Base-by-base conservation (phyloP, 2,888 invertebrate genomes). In the Dasysyrphus tricinctus region DNA sequence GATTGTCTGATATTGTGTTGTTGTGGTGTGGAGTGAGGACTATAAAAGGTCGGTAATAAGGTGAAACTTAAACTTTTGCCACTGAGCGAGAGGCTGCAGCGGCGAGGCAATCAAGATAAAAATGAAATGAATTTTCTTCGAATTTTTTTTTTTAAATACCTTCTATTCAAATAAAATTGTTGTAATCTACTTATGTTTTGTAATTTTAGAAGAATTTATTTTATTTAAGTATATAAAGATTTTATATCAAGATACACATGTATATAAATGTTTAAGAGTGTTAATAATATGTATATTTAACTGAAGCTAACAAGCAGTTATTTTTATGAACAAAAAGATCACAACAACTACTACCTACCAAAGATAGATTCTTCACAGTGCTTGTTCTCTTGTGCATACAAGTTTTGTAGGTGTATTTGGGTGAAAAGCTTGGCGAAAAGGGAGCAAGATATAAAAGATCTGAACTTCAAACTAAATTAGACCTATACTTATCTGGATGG, bases 241-340 rank as follows among this genome's bases (percentile, higher is more conserved):
- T 54, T 14, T 54, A 49, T 49, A 49, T 49, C 19, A 49, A 49
- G 19, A 49, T 49, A n/a, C n/a, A n/a, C n/a, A n/a, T n/a, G n/a
- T n/a, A 49, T 19, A 11, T 24, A 11, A 11, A 49, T 49, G 11
- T 19, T 11, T 14, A 5, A 19, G 19, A 5, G 0, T 49, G 11
- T 19, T 11, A 11, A 49, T 11, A 49, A 19, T 3, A 11, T 47
- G 8, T 44, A 11, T 47, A 16, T 44, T 44, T 4, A 44, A 44
- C 16, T 47, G 8, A 3, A 47, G 47, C 16, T 47, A 16, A 16
- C 47, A 47, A 16, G 47, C 9, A 16, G 8, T 47, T 16, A 0
- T 47, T 47, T 44, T 39, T 39, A 1, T 32, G 3, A 32, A 32
- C 5, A 4, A 32, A 32, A 5, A n/a, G n/a, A n/a, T n/a, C 24